Conservation (phyloP, 2,113 vertebrate species). For the Pachyramphus minor region DNA sequence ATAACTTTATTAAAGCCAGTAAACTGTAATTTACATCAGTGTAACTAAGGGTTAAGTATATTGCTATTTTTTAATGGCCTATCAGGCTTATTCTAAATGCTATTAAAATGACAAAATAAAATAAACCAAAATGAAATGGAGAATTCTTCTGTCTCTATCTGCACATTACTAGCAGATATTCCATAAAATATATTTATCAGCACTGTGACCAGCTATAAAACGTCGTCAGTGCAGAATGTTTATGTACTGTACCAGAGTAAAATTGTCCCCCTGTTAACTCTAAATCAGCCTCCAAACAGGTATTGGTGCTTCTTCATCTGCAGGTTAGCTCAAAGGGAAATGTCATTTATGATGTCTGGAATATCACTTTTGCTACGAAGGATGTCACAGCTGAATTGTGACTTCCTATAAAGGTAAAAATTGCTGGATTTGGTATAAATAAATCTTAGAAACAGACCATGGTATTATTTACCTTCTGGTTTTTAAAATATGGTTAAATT, state of each 20-base stretch:
- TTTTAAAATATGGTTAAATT: neutral
- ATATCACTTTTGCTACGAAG: neutral
- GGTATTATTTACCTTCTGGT: neutral
- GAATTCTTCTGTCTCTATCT: neutral
- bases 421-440: neutral
- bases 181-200: conserved; percentile 22
- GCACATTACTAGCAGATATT: neutral
- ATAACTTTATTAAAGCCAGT: neutral
- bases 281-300: conserved; percentile 45
- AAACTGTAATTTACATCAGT: neutral
- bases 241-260: neutral
- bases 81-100: neutral
- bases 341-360: neutral
- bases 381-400: neutral
- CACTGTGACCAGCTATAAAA: conserved; percentile 28
- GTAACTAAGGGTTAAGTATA: neutral
- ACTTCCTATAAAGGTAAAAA: neutral
- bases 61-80: neutral
- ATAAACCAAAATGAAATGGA: neutral
- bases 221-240: neutral
- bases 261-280: conserved; percentile 18
- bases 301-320: neutral
- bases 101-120: conserved; percentile 36
- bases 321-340: neutral
- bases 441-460: neutral